These are phyloP conservation scores for Synodontis membranacea DNA, from an alignment of 2,113 vertebrate genomes.

Conservation along the genomic window DNA sequence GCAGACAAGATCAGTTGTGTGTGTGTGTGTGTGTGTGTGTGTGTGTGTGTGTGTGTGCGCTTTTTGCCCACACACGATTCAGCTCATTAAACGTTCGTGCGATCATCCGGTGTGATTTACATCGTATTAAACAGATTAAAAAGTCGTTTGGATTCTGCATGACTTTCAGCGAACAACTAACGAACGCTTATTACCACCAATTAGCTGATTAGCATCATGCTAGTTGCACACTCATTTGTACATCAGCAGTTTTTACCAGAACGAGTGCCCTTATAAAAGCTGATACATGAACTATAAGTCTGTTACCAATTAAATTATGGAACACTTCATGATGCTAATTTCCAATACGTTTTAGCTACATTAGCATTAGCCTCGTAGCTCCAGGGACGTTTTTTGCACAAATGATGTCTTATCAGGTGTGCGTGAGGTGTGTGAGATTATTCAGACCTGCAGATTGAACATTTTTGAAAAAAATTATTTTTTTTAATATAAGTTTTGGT, in stretches of 20 bases:
- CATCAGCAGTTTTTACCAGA: background rate
- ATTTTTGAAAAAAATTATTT: background rate
- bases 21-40: constrained; percentile 8
- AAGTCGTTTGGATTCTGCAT: background rate
- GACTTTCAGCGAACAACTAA: background rate
- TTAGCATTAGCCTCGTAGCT: background rate
- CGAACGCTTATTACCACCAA: background rate
- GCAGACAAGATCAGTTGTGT: background rate
- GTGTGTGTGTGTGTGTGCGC: background rate
- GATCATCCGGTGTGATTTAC: constrained; percentile 8
- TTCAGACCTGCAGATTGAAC: background rate
- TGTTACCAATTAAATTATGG: background rate
- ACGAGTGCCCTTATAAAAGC: background rate
- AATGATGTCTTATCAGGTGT: no score
- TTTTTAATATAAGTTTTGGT: no score
- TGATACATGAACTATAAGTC: background rate
- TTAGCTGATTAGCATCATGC: constrained; percentile 11
- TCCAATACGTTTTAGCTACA: background rate
- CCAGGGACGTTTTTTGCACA: no score
- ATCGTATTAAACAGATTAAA: constrained; percentile 3
- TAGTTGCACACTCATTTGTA: background rate
- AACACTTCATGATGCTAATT: background rate
- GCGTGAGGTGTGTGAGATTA: background rate
- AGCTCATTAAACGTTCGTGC: background rate
- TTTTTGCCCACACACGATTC: constrained; percentile 14